phyloP scores from a whole-genome alignment of 2,113 vertebrate genomes.

The Aythya baeri region DNA sequence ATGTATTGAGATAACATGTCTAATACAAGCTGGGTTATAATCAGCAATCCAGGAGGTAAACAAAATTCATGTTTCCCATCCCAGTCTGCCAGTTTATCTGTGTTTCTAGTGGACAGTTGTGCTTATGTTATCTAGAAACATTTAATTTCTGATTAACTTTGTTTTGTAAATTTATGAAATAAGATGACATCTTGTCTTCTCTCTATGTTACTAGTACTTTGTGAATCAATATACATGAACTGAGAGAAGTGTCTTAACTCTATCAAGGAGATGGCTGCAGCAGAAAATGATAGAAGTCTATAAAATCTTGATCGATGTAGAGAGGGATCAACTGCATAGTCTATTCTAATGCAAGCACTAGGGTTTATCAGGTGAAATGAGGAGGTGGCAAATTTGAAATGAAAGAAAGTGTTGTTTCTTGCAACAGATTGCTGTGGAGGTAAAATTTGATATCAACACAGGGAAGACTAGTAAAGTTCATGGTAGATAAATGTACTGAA shows the following conservation, averaged over 20 bases:
- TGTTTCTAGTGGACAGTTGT: neutral
- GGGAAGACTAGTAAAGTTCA: neutral
- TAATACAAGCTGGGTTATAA: neutral
- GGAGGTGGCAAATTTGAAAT: neutral
- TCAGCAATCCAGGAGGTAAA: neutral
- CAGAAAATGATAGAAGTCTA: neutral
- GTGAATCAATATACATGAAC: neutral
- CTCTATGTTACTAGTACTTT: neutral
- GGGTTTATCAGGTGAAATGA: neutral
- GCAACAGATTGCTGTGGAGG: neutral
- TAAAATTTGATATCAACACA: rapidly evolving
- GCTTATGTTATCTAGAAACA: neutral
- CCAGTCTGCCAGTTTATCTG: neutral
- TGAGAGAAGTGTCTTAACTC: neutral
- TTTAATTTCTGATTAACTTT: neutral
- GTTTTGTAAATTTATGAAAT: neutral
- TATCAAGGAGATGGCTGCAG: neutral
- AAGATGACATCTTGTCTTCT: neutral
- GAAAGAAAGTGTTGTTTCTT: neutral
- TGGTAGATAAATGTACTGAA: neutral
- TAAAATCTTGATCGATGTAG: neutral
- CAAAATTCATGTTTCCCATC: neutral
- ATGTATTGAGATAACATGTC: neutral
- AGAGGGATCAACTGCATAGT: neutral
- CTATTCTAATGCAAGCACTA: neutral